Evolutionary conservation across 2,797 vertebrate genomes (phyloP).

Genomic region (Choloepus didactylus): DNA sequence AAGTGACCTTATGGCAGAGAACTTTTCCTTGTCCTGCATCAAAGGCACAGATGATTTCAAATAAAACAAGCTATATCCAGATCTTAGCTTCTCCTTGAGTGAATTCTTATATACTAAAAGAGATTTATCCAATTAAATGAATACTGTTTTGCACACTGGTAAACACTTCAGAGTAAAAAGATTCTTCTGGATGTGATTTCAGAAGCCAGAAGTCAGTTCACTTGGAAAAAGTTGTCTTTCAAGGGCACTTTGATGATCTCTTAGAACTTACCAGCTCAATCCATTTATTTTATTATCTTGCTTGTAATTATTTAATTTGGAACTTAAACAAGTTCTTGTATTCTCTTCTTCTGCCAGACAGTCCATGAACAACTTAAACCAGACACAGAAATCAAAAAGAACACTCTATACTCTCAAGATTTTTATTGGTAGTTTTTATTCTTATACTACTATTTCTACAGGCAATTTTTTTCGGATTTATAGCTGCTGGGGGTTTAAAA

Average conservation of each 20-base stretch:
- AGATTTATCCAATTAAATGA: constrained; percentile 49
- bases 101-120: constrained; percentile 58
- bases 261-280: constrained; percentile 41
- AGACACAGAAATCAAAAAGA: constrained; percentile 60
- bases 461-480: neutral
- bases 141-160: constrained; percentile 26
- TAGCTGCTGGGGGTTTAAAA: neutral
- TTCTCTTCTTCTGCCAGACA: constrained; percentile 51
- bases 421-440: constrained; percentile 11
- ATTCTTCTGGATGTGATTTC: constrained; percentile 45
- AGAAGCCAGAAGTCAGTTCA: constrained; percentile 57
- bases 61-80: constrained; percentile 35
- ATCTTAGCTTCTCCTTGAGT: constrained; percentile 1
- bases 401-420: neutral
- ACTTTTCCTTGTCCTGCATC: neutral
- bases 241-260: constrained; percentile 16
- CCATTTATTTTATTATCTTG: constrained; percentile 75
- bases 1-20: neutral
- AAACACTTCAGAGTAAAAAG: constrained; percentile 36
- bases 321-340: constrained; percentile 51
- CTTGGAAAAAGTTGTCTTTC: constrained; percentile 49
- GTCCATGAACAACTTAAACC: neutral
- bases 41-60: constrained; percentile 48
- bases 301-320: constrained; percentile 74
- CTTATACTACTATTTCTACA: neutral